Evolutionary conservation across 2,888 invertebrate genomes (phyloP), one percentile per base, ranked within the genome.

Genomic region (Oscheius onirici): DNA sequence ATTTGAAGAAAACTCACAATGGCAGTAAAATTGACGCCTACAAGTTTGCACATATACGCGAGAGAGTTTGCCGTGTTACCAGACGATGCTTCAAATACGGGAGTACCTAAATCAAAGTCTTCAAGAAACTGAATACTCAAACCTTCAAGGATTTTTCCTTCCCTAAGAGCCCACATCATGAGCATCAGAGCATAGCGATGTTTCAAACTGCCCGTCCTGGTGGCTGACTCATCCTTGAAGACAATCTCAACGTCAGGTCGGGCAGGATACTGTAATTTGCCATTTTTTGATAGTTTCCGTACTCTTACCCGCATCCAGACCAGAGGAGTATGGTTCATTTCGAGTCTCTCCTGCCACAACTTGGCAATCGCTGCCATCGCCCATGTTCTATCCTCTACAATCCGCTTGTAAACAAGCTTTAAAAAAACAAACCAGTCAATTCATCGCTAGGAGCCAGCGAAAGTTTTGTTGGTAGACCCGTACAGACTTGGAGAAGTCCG

Each of bases 11-110:
- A 28, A 70, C 76, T 43, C 20, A 82, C 81, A 20, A 84, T 74
- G 10, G 84, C 82, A 1, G 79, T 77, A 46, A 82, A 84, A 26
- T 69, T 67, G 17, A 83, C 71, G 11, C 80, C 82, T 46, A 84
- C 63, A 40, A 81, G 43, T 44, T 55, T 28, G 65, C 82, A 80
- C 78, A 84, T 80, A 66, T 80, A 84, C 2, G 81, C 84, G 49
- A 83, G 71, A n/a, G 80, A 77, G 43, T 79, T 75, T 0, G 84
- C 84, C 3, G 84, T 84, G 69, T 84, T 84, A 1, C 84, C 84
- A 15, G 79, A 79, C 10, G 84, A 83, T 2, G 84, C 82, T 55
- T 84, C 84, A 60, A 75, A 82, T 17, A 84, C 81, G 11, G 77
- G 76, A 3, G 79, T 80, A 17, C 41, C 75, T 72, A 44, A 63